Conservation (phyloP, 2,888 invertebrate species). For the Aricia artaxerxes region DNA sequence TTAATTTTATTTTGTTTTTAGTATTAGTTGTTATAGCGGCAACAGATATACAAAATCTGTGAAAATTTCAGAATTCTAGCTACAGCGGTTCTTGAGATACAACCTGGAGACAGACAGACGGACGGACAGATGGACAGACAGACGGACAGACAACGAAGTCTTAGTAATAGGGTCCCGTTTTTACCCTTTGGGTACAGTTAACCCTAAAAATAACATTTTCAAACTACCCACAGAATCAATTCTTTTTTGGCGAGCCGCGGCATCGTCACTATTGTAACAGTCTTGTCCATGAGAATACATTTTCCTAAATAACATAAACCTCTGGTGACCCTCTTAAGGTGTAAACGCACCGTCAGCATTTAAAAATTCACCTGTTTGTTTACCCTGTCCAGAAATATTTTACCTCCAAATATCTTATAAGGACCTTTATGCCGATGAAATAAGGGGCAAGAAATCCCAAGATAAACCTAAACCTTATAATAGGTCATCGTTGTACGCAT, state of each 20-base stretch:
- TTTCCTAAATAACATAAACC: neutral
- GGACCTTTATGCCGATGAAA: neutral
- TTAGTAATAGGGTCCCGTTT: too few species aligned
- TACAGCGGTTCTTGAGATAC: too few species aligned
- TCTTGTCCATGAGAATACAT: neutral
- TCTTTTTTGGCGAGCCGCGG: neutral
- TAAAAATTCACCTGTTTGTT: constrained; percentile 6
- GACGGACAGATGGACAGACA: too few species aligned
- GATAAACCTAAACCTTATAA: neutral
- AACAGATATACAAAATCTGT: too few species aligned
- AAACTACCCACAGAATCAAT: neutral
- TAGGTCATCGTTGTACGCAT: constrained; percentile 18
- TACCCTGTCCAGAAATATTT: neutral
- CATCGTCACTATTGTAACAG: neutral
- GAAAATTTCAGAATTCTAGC: too few species aligned
- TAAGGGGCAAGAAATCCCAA: neutral
- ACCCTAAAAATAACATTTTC: too few species aligned
- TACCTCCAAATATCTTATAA: neutral
- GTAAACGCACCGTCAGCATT: neutral
- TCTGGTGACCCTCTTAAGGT: neutral
- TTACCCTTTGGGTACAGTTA: too few species aligned
- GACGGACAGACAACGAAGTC: too few species aligned
- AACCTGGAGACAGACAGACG: too few species aligned
- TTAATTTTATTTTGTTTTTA: too few species aligned
- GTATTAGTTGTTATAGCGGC: too few species aligned